phyloP scores from a whole-genome alignment of 2,797 vertebrate genomes.

The Gallinago stenura region DNA sequence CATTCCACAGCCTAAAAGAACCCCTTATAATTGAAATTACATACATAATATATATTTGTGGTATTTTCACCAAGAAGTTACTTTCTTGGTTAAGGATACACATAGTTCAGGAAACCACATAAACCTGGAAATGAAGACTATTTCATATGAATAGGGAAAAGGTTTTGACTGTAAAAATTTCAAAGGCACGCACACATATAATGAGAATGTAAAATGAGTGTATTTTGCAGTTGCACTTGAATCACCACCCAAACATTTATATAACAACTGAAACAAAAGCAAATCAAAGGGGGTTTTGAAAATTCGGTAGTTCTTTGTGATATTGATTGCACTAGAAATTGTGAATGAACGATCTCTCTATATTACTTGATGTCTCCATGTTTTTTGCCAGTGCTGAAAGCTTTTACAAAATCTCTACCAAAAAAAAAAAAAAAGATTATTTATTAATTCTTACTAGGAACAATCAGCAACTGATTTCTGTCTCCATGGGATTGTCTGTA shows the following conservation, averaged over 20 bases:
- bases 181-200: not conserved
- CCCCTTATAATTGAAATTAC: not conserved
- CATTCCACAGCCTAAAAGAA: not conserved
- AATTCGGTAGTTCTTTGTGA: not conserved
- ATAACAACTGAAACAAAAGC: not conserved
- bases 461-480: not conserved
- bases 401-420: not conserved
- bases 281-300: not conserved
- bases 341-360: not conserved
- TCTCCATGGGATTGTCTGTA: not conserved
- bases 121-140: not conserved
- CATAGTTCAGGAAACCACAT: not conserved
- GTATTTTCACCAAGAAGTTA: not conserved
- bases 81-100: not conserved
- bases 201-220: not conserved
- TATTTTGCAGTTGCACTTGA: not conserved
- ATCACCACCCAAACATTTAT: not conserved
- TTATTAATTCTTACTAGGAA: not conserved
- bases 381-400: not conserved
- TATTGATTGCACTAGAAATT: not conserved
- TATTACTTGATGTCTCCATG: fast-evolving
- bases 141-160: not conserved
- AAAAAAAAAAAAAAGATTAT: not conserved
- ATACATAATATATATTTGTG: not conserved
- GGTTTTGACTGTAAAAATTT: not conserved